Conservation (phyloP, 64 coral and sea anemone genomes). For the Anthopleura sola region DNA sequence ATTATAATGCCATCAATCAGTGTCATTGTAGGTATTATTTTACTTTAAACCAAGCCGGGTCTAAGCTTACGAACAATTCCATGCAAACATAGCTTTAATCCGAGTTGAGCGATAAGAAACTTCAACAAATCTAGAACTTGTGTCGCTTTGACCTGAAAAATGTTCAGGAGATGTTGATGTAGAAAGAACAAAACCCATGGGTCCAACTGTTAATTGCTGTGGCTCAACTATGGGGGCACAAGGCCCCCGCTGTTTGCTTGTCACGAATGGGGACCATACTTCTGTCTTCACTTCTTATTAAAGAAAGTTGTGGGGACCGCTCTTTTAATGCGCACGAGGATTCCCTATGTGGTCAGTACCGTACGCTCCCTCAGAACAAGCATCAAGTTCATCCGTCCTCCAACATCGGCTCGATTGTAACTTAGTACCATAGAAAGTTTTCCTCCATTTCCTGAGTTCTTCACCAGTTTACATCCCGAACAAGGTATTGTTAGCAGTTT, state of each 20-base stretch:
- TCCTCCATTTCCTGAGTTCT: not conserved
- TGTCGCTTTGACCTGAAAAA: not conserved
- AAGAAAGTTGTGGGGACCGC: not conserved
- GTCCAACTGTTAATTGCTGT: constrained; percentile 1
- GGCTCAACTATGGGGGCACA: not conserved
- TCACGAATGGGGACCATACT: not conserved
- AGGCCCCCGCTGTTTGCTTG: not conserved
- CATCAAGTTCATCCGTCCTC: not conserved
- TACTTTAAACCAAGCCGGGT: not conserved
- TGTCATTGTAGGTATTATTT: not conserved
- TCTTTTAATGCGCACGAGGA: not conserved
- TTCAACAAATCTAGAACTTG: not conserved
- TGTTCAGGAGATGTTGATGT: not conserved
- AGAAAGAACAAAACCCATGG: not conserved
- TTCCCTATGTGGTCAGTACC: not conserved
- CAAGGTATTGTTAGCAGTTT: not conserved
- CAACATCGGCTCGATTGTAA: not conserved
- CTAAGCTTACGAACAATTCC: not conserved
- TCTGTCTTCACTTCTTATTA: not conserved
- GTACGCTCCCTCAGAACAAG: not conserved
- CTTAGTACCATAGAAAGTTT: not conserved
- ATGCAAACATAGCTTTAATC: constrained; percentile 20
- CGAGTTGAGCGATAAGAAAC: not conserved
- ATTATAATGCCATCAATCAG: constrained; percentile 24
- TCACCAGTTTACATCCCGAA: not conserved